Evolutionary conservation across 2,797 vertebrate genomes (phyloP), one percentile per base, ranked within the genome.

Genomic region (Periparus ater): DNA sequence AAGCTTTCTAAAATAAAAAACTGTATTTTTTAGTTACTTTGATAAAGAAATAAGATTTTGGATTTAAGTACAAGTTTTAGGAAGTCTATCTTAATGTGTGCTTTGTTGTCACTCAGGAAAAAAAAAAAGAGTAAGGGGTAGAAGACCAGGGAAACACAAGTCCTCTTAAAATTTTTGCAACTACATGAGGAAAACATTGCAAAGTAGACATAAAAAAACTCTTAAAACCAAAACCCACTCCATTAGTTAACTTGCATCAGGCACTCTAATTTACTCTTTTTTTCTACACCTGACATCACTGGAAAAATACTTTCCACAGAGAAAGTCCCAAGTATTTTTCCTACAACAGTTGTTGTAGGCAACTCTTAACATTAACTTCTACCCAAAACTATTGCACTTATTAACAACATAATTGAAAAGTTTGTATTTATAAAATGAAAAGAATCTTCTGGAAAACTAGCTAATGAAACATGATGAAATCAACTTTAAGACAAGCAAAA

Each of bases 271-370:
- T 85, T 60, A 75, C 10, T 38, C 27, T 36, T 72, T 34, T 82
- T 88, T 91, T 93, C 77, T 85, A 77, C n/a, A 67, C 71, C 81
- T 93, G 67, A 79, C 80, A 88, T 62, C 16, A 50, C 32, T 62
- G 16, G 58, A 90, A 94, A 86, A 65, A 58, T 22, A 77, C 68
- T 65, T 88, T 72, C 70, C 62, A 86, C 12, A 8, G 11, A 88
- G 16, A 30, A 71, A 19, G 44, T 61, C 22, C 10, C 25, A 89
- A 54, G 3, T 61, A 44, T 23, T 83, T 83, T 71, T 62, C 58
- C 62, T 79, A 58, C 13, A 68, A 16, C 26, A 71, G 22, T 2
- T 68, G 40, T 20, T 68, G 40, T 20, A 75, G 26, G 19, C 23
- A 77, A 48, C 29, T 61, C 8, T 66, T 45, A 76, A 42, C 30